Conservation (phyloP, 2,113 vertebrate genomes). For the Sander vitreus region DNA sequence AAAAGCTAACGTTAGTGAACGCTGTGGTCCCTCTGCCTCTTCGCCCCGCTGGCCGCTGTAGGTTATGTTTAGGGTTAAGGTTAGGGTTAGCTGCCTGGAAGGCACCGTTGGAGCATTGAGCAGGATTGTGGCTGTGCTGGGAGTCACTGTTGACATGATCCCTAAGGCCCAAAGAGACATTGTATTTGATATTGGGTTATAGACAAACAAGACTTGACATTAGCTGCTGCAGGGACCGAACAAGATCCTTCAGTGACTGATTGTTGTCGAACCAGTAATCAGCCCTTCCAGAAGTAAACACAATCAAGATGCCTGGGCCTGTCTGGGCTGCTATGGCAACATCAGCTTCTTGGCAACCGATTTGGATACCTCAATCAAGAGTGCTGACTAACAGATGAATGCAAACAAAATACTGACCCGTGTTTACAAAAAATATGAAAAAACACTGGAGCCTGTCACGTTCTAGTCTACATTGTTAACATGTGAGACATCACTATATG, state of each 20-base stretch:
- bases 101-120: too few species aligned
- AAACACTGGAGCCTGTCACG: not conserved
- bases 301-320: constrained; percentile 33
- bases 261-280: constrained; percentile 11
- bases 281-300: constrained; percentile 26
- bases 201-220: constrained; percentile 17
- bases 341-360: constrained; percentile 14
- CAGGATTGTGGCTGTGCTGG: not conserved
- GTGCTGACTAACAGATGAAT: constrained; percentile 13
- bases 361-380: constrained; percentile 19
- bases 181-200: not conserved
- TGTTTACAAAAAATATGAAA: not conserved
- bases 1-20: too few species aligned
- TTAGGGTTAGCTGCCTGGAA: too few species aligned
- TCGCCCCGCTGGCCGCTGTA: too few species aligned
- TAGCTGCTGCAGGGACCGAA: constrained; percentile 1
- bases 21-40: too few species aligned
- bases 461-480: not conserved
- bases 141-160: not conserved
- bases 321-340: constrained; percentile 27
- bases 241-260: not conserved
- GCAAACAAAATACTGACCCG: not conserved
- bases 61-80: too few species aligned
- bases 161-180: not conserved
- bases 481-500: not conserved